Evolutionary conservation across 1,140 invertebrate species (phyloP).

Genomic region (Zaprionus inermis): DNA sequence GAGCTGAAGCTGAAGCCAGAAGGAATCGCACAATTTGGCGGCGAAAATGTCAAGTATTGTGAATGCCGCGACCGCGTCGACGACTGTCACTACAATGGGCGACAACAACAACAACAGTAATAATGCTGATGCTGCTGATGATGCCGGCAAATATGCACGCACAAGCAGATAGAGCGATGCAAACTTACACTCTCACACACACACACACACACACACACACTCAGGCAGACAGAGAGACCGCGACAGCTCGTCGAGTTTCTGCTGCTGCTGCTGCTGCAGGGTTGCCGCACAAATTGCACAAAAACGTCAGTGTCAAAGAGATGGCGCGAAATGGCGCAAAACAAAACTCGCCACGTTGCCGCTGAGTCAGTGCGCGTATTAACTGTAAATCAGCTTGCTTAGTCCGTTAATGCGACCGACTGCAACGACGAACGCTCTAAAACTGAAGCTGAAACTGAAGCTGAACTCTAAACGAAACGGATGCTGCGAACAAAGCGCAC

Average conservation of each 20-base stretch:
- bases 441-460: conserved; percentile 40
- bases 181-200: conserved; percentile 5
- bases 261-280: conserved; percentile 19
- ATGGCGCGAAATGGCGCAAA: conserved; percentile 60
- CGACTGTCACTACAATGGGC: conserved; percentile 69
- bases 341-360: conserved; percentile 41
- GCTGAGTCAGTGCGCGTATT: conserved; percentile 19
- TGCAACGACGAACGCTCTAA: conserved; percentile 68
- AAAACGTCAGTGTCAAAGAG: conserved; percentile 31
- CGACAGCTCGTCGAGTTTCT: conserved; percentile 2
- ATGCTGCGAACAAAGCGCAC: conserved; percentile 62
- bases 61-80: conserved; percentile 42
- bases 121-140: conserved; percentile 26
- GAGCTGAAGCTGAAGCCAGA: conserved; percentile 10
- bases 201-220: conserved; percentile 25
- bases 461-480: conserved; percentile 37
- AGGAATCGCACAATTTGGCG: conserved; percentile 80
- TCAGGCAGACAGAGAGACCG: conserved; percentile 14
- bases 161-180: conserved; percentile 13
- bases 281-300: conserved; percentile 46
- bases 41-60: conserved; percentile 78
- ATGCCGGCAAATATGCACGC: conserved; percentile 50
- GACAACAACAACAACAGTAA: conserved; percentile 54
- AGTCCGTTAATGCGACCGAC: conserved; percentile 49
- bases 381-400: conserved; percentile 5